Conservation (phyloP, 2,888 invertebrate genomes). For the Strigamia crassipes region DNA sequence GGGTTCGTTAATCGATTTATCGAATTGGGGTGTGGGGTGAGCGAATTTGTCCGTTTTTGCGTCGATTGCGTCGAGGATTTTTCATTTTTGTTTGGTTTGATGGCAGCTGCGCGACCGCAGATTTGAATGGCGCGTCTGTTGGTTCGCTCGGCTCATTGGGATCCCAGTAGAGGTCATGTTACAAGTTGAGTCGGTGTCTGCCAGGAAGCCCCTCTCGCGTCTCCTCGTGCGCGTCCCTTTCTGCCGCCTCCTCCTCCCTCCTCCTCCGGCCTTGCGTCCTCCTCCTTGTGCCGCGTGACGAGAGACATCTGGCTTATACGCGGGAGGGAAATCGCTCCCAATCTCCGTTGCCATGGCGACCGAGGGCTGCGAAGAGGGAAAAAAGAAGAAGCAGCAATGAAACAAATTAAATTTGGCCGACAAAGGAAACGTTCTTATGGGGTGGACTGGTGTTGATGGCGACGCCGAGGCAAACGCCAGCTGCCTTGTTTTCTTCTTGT, state of each 20-base stretch:
- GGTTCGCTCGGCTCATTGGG: constrained; percentile 30
- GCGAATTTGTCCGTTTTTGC: background rate
- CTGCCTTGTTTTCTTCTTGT: constrained; percentile 34
- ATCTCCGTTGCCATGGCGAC: constrained; percentile 40
- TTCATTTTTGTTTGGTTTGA: constrained; percentile 35
- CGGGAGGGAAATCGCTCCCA: constrained; percentile 35
- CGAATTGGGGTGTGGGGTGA: background rate
- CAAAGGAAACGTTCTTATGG: constrained; percentile 40
- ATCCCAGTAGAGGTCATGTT: constrained; percentile 40
- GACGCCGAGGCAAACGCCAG: constrained; percentile 42
- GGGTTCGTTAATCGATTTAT: constrained; percentile 38
- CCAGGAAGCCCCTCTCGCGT: constrained; percentile 38
- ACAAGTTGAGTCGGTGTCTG: constrained; percentile 41
- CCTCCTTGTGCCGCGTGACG: constrained; percentile 32
- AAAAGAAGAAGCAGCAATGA: constrained; percentile 37
- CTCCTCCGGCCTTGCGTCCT: constrained; percentile 33
- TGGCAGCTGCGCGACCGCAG: constrained; percentile 36
- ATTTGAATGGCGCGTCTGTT: constrained; percentile 42
- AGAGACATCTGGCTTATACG: constrained; percentile 28
- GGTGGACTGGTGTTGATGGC: constrained; percentile 42
- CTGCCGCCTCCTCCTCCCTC: background rate
- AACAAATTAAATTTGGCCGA: constrained; percentile 42
- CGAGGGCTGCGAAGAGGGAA: constrained; percentile 44
- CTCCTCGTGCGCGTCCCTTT: constrained; percentile 36
- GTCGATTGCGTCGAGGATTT: background rate